A percentile compares a stretch with the other conserved stretches of the same genome.
phyloP scores from a whole-genome alignment of 2,113 vertebrate genomes.

The Ornithorhynchus anatinus region DNA sequence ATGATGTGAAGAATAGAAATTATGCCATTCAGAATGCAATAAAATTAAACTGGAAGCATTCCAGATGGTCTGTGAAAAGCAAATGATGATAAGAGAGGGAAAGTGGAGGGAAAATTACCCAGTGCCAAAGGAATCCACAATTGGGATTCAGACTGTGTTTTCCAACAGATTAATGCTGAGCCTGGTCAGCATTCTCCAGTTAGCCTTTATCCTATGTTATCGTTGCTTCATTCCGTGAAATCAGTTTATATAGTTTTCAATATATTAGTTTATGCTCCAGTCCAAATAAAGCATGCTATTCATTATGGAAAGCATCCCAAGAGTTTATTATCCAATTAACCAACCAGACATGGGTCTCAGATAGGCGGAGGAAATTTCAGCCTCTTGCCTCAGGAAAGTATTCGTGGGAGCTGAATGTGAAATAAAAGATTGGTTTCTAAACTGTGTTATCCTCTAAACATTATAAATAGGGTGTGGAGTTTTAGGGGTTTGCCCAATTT shows the following conservation, averaged over 20 bases:
- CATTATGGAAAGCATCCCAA: not conserved
- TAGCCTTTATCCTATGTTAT: not conserved
- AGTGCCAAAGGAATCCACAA: not conserved
- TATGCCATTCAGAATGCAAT: not conserved
- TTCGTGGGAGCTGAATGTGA: not conserved
- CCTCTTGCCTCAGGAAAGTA: not conserved
- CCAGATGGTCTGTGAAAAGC: not conserved
- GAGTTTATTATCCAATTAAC: constrained; percentile 11
- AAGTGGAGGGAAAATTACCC: not conserved
- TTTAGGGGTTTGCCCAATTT: too few species aligned
- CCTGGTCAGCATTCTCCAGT: not conserved
- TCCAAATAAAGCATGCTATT: not conserved
- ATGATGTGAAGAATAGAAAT: not conserved
- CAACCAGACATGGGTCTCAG: not conserved
- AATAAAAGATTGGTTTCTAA: not conserved
- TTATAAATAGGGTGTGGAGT: too few species aligned
- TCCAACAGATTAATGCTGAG: not conserved
- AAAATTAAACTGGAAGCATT: constrained; percentile 1
- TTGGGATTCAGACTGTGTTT: not conserved
- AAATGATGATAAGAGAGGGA: not conserved
- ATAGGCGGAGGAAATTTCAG: not conserved
- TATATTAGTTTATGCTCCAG: constrained; percentile 1
- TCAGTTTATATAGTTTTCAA: constrained; percentile 12
- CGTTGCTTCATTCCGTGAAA: not conserved
- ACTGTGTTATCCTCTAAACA: not conserved